phyloP scores from a whole-genome alignment of 2,113 vertebrate species.

The Onychostruthus taczanowskii region DNA sequence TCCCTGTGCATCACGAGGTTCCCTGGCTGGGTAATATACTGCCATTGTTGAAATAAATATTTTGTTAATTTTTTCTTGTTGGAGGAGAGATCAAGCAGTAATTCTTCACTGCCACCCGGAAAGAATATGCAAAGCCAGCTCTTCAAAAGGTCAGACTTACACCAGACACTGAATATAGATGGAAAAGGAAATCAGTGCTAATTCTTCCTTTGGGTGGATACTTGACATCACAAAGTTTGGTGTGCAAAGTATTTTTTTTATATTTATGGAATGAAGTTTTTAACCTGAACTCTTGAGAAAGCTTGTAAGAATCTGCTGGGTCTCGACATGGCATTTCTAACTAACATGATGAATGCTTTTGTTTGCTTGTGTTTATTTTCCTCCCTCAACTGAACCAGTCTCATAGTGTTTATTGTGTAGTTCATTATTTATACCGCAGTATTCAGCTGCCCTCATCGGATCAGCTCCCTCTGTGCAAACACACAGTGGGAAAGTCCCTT shows the following conservation, averaged over 20 bases:
- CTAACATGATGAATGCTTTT: background rate
- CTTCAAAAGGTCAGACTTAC: background rate
- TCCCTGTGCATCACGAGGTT: background rate
- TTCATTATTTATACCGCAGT: conserved; percentile 41
- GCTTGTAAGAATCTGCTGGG: background rate
- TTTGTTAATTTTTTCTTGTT: background rate
- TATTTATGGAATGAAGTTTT: background rate
- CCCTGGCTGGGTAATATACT: background rate
- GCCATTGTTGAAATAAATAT: background rate
- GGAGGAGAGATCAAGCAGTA: background rate
- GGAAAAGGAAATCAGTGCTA: background rate
- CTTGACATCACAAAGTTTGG: background rate
- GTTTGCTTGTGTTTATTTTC: conserved; percentile 39
- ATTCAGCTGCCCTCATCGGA: conserved; percentile 41
- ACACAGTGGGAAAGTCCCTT: conserved; percentile 38
- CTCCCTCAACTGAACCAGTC: background rate
- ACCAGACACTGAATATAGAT: background rate
- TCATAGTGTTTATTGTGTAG: background rate
- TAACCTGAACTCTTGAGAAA: background rate
- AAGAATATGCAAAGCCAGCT: background rate
- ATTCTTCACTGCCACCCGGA: background rate
- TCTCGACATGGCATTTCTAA: background rate
- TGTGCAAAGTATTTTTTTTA: background rate
- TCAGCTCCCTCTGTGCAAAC: conserved; percentile 32
- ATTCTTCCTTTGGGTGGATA: background rate